A percentile compares a stretch with the other conserved stretches of the same genome.
Evolutionary conservation across 2,797 vertebrate species (phyloP).

Genomic region (Taeniopygia guttata): DNA sequence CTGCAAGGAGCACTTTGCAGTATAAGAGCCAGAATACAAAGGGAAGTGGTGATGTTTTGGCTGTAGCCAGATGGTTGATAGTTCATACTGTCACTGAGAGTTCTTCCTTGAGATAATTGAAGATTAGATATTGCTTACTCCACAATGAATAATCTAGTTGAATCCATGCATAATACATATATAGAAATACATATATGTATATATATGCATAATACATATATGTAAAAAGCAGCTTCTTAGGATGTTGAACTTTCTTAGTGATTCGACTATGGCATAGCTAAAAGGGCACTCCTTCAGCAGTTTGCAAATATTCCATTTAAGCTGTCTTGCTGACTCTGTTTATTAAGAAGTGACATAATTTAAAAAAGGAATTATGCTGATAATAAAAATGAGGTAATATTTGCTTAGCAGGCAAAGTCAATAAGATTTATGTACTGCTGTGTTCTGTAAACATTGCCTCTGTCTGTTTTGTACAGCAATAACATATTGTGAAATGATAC

Average conservation of each 20-base stretch:
- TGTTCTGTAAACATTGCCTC: neutral
- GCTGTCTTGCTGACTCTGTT: neutral
- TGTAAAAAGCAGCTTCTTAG: neutral
- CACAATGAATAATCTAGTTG: neutral
- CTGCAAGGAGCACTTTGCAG: neutral
- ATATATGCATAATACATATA: neutral
- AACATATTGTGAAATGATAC: neutral
- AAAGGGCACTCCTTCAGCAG: neutral
- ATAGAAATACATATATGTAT: neutral
- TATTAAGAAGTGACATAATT: neutral
- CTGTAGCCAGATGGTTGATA: neutral
- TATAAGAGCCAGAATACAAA: neutral
- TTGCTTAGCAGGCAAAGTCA: neutral
- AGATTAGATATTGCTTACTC: neutral
- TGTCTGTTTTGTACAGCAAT: neutral
- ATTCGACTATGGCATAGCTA: neutral
- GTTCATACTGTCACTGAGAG: neutral
- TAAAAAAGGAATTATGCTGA: neutral
- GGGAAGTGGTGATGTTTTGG: neutral
- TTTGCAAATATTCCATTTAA: neutral
- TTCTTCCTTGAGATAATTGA: neutral
- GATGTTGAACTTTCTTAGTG: neutral
- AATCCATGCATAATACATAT: neutral
- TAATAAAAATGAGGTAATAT: neutral
- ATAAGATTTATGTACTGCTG: neutral